These are phyloP conservation scores for Phymanthus crucifer DNA, from an alignment of 92 coral and sea anemone species.

Conservation along the genomic window DNA sequence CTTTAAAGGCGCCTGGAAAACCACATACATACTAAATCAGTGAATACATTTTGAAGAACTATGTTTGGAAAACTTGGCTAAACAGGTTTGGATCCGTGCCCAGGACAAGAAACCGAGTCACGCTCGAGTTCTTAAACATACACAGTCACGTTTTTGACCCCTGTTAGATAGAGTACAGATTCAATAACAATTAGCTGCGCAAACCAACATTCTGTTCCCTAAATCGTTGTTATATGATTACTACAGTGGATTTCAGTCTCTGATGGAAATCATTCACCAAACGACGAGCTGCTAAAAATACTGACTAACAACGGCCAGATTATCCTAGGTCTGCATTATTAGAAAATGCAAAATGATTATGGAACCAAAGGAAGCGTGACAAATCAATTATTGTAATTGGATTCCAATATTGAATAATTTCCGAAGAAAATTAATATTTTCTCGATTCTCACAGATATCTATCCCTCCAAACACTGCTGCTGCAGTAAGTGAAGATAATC, in stretches of 20 bases:
- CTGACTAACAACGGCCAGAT: neutral
- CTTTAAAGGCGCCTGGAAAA: conserved; percentile 51
- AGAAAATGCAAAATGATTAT: neutral
- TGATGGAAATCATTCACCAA: neutral
- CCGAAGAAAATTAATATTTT: neutral
- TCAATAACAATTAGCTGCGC: neutral
- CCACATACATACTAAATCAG: neutral
- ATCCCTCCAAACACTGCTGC: neutral
- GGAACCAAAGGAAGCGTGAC: neutral
- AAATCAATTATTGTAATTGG: neutral
- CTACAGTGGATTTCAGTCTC: neutral
- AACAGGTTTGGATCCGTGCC: neutral
- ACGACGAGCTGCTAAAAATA: neutral
- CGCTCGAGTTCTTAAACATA: neutral
- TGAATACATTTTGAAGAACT: neutral
- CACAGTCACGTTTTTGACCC: neutral
- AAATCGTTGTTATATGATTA: neutral
- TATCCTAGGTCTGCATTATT: neutral
- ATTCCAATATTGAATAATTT: neutral
- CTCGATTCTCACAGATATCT: neutral
- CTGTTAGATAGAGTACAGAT: neutral
- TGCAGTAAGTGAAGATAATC: too few species aligned
- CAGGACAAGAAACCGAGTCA: neutral
- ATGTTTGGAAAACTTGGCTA: too few species aligned
- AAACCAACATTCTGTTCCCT: neutral